Base-by-base conservation (phyloP, 2,113 vertebrate species). In the Sinocyclocheilus rhinocerous region DNA sequence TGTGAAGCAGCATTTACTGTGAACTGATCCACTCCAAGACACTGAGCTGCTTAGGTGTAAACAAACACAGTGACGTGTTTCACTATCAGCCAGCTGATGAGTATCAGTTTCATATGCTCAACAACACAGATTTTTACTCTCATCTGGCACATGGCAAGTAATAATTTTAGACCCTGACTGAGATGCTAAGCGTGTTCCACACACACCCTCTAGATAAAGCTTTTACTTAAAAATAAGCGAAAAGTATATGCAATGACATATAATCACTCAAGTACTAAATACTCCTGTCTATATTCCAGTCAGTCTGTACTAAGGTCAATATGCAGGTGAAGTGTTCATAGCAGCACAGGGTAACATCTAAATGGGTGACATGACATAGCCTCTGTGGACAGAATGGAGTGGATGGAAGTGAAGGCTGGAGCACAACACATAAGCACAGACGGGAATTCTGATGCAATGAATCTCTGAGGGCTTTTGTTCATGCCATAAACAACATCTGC, bases 401-500 rank as follows among this genome's bases (percentile, higher is more conserved):
- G 59, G 61, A 77, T 59, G 61, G 73, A 76, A 65, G 73, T 29
- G 16, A 59, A 61, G 13, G 33, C n/a, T 77, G 45, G 67, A 42
- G 26, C 57, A 26, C 12, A 42, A 15, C 12, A 76, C n/a, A 69
- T 45, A n/a, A n/a, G 22, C 24, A 45, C 6, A 59, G 45, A 70
- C 20, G 18, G 29, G n/a, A 84, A 70, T 45, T 79, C 7, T 33
- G 18, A 70, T 86, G 22, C 84, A 39, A 36, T 18, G 9, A 33
- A 22, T 73, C 81, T 65, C 45, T 57, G 20, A 48, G 15, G 42
- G 13, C 3, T 26, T 42, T 81, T 80, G 13, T 52, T 69, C 20
- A 52, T 20, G 45, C 18, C 8, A 39, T 69, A 86, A 84, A 84
- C 78, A 80, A 70, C 86, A 83, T 87, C 78, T 84, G 81, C 36